Percentiles rank a stretch among this genome's conserved stretches.
Conservation (phyloP, 2,888 invertebrate species). For the Galerucella pusilla region DNA sequence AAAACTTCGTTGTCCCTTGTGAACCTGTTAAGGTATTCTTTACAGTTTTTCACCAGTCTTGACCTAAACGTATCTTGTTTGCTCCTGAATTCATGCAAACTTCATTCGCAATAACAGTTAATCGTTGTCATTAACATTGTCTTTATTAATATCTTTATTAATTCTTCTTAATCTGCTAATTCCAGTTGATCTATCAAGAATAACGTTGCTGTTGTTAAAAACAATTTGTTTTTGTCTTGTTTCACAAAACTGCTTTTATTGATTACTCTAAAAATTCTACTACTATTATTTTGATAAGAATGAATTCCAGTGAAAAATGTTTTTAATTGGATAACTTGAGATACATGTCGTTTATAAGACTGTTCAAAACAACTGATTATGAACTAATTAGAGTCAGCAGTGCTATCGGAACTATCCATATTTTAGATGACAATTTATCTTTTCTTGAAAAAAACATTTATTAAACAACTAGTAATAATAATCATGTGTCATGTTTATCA, state of each 20-base stretch:
- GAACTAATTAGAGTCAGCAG: background rate
- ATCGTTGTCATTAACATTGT: too few relatives aligned
- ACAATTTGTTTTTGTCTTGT: background rate
- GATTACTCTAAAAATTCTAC: background rate
- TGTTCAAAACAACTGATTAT: constrained; percentile 2
- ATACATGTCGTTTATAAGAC: background rate
- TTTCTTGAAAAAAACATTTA: background rate
- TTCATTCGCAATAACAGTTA: too few relatives aligned
- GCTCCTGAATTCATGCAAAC: too few relatives aligned
- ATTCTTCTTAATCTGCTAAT: too few relatives aligned
- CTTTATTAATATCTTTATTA: too few relatives aligned
- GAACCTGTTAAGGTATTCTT: too few relatives aligned
- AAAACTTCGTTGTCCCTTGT: too few relatives aligned
- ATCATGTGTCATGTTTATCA: too few relatives aligned
- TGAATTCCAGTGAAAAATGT: background rate
- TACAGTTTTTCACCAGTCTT: too few relatives aligned
- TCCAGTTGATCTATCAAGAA: background rate
- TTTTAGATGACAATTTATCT: constrained; percentile 2
- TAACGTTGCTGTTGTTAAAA: background rate
- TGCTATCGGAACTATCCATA: background rate
- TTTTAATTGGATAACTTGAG: background rate
- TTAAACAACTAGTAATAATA: too few relatives aligned
- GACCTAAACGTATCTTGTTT: too few relatives aligned
- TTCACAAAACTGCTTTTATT: background rate
- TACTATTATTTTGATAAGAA: background rate